These are phyloP conservation scores for Lepidurus arcticus DNA, from an alignment of 1,140 invertebrate genomes.

Conservation along the genomic window DNA sequence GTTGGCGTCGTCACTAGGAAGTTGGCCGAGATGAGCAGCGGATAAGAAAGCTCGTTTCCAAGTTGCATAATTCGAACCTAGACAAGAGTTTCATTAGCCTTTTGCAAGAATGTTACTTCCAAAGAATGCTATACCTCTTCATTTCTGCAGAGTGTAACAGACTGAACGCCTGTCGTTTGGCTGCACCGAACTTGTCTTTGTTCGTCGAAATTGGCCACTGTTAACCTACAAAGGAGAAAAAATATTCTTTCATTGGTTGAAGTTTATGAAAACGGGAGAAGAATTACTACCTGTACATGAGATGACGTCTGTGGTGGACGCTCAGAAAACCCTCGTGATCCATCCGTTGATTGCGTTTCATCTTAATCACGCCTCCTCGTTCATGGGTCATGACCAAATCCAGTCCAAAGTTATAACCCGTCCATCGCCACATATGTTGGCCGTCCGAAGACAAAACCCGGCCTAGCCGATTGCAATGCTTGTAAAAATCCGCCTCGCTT, in stretches of 20 bases:
- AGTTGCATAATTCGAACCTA: constrained; percentile 56
- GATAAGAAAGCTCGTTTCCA: constrained; percentile 57
- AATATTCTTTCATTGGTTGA: no score
- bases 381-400: constrained; percentile 63
- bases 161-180: constrained; percentile 56
- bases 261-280: background rate
- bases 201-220: constrained; percentile 57
- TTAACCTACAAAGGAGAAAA: constrained; percentile 50
- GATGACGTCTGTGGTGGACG: constrained; percentile 54
- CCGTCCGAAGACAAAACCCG: constrained; percentile 54
- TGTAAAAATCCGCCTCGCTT: constrained; percentile 53
- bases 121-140: constrained; percentile 50
- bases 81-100: constrained; percentile 38
- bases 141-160: constrained; percentile 56
- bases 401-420: constrained; percentile 67
- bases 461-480: constrained; percentile 58
- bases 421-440: constrained; percentile 71
- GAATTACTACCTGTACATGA: constrained; percentile 52
- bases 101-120: constrained; percentile 32
- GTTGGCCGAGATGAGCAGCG: constrained; percentile 62
- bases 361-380: constrained; percentile 50
- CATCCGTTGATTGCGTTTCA: constrained; percentile 57
- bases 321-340: constrained; percentile 57
- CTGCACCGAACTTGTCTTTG: constrained; percentile 57
- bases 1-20: constrained; percentile 57